phyloP scores from a whole-genome alignment of 2,888 invertebrate species.

The Melanostoma mellinum region DNA sequence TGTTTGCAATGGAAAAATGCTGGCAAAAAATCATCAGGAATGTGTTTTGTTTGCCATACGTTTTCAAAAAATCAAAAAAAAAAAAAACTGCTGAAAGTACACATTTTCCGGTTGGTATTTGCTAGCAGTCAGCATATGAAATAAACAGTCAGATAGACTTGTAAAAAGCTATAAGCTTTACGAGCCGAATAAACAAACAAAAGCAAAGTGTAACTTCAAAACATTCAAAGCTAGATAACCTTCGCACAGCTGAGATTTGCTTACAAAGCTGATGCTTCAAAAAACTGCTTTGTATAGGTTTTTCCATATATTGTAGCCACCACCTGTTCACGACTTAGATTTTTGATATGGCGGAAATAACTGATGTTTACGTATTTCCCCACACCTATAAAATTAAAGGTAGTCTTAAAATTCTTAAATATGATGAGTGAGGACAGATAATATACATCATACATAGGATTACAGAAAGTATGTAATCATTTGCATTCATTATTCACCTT shows the following conservation, averaged over 20 bases:
- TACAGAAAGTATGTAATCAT: no score
- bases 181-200: conserved; percentile 29
- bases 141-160: not conserved
- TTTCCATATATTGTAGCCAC: no score
- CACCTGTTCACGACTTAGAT: no score
- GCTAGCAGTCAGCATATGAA: conserved; percentile 40
- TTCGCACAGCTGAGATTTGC: not conserved
- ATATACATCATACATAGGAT: no score
- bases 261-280: no score
- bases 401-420: no score
- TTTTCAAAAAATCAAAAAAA: not conserved
- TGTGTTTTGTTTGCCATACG: conserved; percentile 54
- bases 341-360: no score
- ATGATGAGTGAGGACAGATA: no score
- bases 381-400: no score
- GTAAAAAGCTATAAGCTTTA: conserved; percentile 19
- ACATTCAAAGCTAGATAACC: conserved; percentile 7
- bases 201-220: conserved; percentile 2
- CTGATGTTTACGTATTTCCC: no score
- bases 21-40: conserved; percentile 41
- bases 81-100: conserved; percentile 33
- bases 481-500: no score
- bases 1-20: conserved; percentile 17
- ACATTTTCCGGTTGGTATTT: conserved; percentile 31
- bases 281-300: no score